phyloP scores from a whole-genome alignment of 2,888 invertebrate species.

The Dioctria linearis region DNA sequence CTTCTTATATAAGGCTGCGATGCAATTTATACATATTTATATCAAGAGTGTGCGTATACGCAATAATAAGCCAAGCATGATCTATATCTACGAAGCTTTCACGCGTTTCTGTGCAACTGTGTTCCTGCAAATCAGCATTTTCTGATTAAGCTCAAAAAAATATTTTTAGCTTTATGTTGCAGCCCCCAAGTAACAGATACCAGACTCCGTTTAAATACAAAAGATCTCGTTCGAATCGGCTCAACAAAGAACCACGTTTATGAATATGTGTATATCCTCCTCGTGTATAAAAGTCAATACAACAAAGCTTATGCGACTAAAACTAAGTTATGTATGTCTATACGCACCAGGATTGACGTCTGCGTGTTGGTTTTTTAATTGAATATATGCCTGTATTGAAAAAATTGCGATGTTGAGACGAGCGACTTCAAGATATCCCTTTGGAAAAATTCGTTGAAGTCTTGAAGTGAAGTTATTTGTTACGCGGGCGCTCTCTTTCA shows the following conservation, averaged over 20 bases:
- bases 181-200: conserved; percentile 8
- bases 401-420: background rate
- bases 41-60: background rate
- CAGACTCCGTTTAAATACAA: background rate
- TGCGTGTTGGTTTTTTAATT: conserved; percentile 40
- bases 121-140: conserved; percentile 13
- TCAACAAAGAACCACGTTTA: background rate
- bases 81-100: conserved; percentile 3
- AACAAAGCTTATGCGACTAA: background rate
- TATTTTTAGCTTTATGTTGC: conserved; percentile 40
- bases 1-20: background rate
- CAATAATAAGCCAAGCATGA: conserved; percentile 6
- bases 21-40: conserved; percentile 23
- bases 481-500: conserved; percentile 31
- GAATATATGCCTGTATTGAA: conserved; percentile 1
- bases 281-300: background rate
- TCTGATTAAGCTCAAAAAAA: conserved; percentile 30
- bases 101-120: background rate
- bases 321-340: no score
- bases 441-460: conserved; percentile 36
- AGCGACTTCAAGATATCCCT: conserved; percentile 19
- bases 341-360: background rate
- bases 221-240: no score
- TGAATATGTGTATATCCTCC: background rate
- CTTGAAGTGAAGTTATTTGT: conserved; percentile 28